Base-by-base conservation (phyloP, 30 jellyfish, hydroid and myxozoan genomes). In the Morbakka virulenta region DNA sequence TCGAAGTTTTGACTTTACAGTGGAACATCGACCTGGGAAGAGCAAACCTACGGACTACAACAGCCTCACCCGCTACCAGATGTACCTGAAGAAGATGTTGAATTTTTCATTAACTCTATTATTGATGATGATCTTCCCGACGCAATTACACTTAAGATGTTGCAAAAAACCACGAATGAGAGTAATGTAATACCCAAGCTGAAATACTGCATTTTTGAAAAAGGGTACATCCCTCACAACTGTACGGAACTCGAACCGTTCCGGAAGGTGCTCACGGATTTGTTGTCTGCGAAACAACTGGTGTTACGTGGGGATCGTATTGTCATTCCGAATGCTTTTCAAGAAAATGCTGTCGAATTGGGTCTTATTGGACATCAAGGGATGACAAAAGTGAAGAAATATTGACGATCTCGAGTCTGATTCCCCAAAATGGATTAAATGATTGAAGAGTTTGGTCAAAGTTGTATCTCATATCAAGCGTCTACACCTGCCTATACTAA, bases 41-140 rank as follows among this genome's bases (percentile, higher is more conserved):
- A 61, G 72, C 25, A 61, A 61, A 13, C 72, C 72, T 23, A 61
- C 79, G n/a, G 79, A 67, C 13, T 67, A 2, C 74, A 67, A 67
- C 20, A 28, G 79, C 33, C 79, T 57, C n/a, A n/a, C n/a, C n/a
- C n/a, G n/a, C n/a, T n/a, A n/a, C n/a, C n/a, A n/a, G n/a, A n/a
- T n/a, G n/a, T n/a, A n/a, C n/a, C n/a, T n/a, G n/a, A n/a, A n/a
- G n/a, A n/a, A n/a, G n/a, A n/a, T n/a, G n/a, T n/a, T n/a, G n/a
- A n/a, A n/a, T n/a, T n/a, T n/a, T n/a, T n/a, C n/a, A n/a, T n/a
- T n/a, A n/a, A n/a, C n/a, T n/a, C n/a, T n/a, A n/a, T n/a, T n/a
- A n/a, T n/a, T n/a, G n/a, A n/a, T n/a, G n/a, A n/a, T n/a, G n/a
- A n/a, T n/a, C n/a, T n/a, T n/a, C n/a, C n/a, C n/a, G n/a, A n/a